These are phyloP conservation scores for Margaritifera margaritifera DNA, from an alignment of 2,888 invertebrate species.

Conservation along the genomic window DNA sequence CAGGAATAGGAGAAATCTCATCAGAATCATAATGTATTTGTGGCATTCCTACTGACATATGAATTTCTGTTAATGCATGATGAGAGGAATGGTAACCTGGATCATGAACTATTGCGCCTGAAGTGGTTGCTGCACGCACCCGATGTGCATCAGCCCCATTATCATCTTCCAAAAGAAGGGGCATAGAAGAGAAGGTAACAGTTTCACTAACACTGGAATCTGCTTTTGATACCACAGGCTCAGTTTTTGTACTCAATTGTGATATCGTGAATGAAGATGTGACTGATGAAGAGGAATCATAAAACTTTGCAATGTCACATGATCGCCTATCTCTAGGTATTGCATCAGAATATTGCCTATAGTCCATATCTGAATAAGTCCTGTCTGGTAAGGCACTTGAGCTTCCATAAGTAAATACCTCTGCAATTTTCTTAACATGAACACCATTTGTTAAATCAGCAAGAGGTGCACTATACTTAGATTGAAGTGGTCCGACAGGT, in stretches of 20 bases:
- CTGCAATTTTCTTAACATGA: constrained; percentile 52
- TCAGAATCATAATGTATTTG: no score
- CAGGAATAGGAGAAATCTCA: no score
- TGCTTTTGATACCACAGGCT: constrained; percentile 34
- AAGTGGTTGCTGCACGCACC: constrained; percentile 48
- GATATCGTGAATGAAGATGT: constrained; percentile 42
- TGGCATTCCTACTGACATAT: no score
- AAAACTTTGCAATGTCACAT: constrained; percentile 26
- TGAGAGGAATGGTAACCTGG: no score
- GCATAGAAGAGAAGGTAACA: constrained; percentile 57
- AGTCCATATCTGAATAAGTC: constrained; percentile 37
- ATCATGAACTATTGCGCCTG: constrained; percentile 5
- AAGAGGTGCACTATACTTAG: constrained; percentile 37
- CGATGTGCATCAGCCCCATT: constrained; percentile 34
- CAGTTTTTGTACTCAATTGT: constrained; percentile 30
- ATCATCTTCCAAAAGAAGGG: constrained; percentile 46
- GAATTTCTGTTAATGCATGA: no score
- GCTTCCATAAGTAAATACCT: constrained; percentile 48
- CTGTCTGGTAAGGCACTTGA: constrained; percentile 35
- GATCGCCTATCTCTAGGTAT: constrained; percentile 25
- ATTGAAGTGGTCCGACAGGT: constrained; percentile 48
- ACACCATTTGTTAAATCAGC: constrained; percentile 62
- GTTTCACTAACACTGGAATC: constrained; percentile 50
- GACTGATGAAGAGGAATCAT: constrained; percentile 41
- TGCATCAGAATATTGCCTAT: constrained; percentile 13